Percentiles rank a stretch among this genome's conserved stretches.
phyloP scores from a whole-genome alignment of 2,113 vertebrate species.

The Galemys pyrenaicus region DNA sequence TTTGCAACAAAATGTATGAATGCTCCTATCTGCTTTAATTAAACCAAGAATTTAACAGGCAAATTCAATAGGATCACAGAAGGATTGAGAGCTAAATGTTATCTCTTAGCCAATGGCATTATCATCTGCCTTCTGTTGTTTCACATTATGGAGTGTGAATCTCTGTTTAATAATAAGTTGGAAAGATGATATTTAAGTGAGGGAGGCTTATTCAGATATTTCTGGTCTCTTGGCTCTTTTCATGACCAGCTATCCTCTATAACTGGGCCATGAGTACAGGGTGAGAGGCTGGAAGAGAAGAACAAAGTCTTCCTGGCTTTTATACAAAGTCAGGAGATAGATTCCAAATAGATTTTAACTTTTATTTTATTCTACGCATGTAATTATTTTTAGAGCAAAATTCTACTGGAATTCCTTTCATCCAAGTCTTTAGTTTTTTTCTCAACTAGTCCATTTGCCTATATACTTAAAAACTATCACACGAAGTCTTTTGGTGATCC shows the following conservation, averaged over 20 bases:
- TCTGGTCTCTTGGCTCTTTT: background rate
- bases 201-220: background rate
- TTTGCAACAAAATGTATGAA: conserved; percentile 84
- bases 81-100: conserved; percentile 62
- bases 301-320: background rate
- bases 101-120: conserved; percentile 51
- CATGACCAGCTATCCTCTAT: background rate
- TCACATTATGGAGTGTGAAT: background rate
- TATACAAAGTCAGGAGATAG: background rate
- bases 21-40: conserved; percentile 83
- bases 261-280: background rate
- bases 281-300: background rate
- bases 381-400: background rate
- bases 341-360: background rate
- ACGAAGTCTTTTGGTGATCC: background rate
- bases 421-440: background rate
- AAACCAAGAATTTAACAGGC: conserved; percentile 79
- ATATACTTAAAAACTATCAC: background rate
- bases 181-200: background rate
- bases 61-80: conserved; percentile 76
- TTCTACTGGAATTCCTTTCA: background rate
- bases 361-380: background rate
- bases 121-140: conserved; percentile 45
- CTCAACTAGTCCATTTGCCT: background rate
- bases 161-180: conserved; percentile 22